phyloP scores from a whole-genome alignment of 2,888 invertebrate genomes.

The Drosophila lutescens region DNA sequence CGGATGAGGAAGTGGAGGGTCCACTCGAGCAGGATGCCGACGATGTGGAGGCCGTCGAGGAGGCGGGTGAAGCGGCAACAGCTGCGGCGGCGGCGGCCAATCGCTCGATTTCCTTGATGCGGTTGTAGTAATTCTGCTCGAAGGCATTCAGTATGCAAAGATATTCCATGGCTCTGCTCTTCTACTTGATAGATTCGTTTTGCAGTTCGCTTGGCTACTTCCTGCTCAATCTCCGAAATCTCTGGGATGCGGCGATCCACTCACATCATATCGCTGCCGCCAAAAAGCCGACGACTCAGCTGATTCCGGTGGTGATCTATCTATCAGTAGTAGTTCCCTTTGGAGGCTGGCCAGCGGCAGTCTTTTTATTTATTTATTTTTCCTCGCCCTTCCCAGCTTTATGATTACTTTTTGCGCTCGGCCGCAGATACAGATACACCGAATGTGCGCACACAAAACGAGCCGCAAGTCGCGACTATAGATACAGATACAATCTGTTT shows the following conservation, averaged over 20 bases:
- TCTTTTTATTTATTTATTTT: conserved; percentile 49
- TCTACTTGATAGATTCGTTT: background rate
- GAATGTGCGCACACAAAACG: conserved; percentile 34
- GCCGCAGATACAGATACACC: conserved; percentile 44
- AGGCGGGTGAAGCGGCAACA: conserved; percentile 21
- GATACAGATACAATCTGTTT: conserved; percentile 74
- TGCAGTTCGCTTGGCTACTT: background rate
- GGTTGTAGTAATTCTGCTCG: conserved; percentile 80
- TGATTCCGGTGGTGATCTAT: background rate
- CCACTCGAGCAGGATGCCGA: conserved; percentile 46
- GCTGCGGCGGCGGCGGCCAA: conserved; percentile 61
- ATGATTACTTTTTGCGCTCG: conserved; percentile 65
- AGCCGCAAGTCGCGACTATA: conserved; percentile 50
- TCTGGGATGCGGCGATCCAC: background rate
- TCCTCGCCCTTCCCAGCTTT: conserved; percentile 60
- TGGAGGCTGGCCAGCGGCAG: conserved; percentile 14
- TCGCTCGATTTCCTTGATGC: conserved; percentile 79
- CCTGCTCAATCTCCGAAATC: conserved; percentile 1
- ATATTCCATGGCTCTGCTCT: conserved; percentile 79
- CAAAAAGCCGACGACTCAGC: conserved; percentile 13
- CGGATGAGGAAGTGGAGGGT: conserved; percentile 59
- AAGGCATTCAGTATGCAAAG: conserved; percentile 82
- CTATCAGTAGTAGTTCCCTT: background rate
- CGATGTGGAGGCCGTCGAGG: conserved; percentile 50
- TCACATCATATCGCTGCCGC: conserved; percentile 16